phyloP scores from a whole-genome alignment of 2,797 vertebrate genomes.

The Cacajao melanocephalus region DNA sequence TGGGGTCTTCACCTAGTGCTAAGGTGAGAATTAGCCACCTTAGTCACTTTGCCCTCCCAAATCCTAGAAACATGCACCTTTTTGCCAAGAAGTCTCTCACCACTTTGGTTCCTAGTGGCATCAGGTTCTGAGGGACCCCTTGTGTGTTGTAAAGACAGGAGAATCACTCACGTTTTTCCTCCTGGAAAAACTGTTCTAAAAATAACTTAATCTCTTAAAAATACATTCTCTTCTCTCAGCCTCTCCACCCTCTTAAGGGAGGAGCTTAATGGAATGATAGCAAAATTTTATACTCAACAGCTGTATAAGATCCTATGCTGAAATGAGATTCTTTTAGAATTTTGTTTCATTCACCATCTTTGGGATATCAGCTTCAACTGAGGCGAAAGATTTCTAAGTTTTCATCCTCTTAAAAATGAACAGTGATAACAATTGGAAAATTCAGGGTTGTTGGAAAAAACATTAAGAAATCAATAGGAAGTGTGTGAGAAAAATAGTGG shows the following conservation, averaged over 20 bases:
- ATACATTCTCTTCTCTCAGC: background rate
- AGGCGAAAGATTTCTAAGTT: constrained; percentile 39
- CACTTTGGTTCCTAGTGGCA: background rate
- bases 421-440: constrained; percentile 21
- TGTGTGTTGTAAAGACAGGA: background rate
- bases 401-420: background rate
- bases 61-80: background rate
- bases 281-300: background rate
- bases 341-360: constrained; percentile 22
- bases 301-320: background rate
- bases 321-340: background rate
- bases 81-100: background rate
- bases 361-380: background rate
- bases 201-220: background rate
- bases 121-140: background rate
- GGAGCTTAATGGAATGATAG: background rate
- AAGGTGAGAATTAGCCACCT: constrained; percentile 1
- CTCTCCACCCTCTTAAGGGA: background rate
- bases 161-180: background rate
- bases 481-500: background rate
- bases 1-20: background rate
- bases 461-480: background rate
- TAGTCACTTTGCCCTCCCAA: background rate
- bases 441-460: background rate
- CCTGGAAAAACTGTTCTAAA: constrained; percentile 27